Evolutionary conservation across 2,113 vertebrate species (phyloP).

Genomic region (Perognathus longimembris): DNA sequence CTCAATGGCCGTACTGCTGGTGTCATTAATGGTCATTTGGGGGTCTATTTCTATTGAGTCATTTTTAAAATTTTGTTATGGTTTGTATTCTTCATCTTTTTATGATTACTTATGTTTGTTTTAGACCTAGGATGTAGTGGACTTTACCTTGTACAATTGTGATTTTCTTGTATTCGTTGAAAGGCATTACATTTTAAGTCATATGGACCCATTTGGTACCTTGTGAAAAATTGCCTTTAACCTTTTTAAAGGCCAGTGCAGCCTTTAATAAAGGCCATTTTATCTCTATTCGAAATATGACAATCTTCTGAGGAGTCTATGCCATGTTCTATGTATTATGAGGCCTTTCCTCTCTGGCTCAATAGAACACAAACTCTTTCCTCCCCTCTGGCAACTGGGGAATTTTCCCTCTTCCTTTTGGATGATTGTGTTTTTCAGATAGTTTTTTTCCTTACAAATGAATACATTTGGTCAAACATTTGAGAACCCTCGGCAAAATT

Average conservation of each 20-base stretch:
- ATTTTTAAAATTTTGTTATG: conserved; percentile 10
- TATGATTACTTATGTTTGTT: not conserved
- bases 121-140: not conserved
- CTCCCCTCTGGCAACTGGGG: not conserved
- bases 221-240: not conserved
- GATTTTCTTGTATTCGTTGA: not conserved
- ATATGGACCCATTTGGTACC: not conserved
- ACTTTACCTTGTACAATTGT: not conserved
- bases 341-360: not conserved
- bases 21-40: not conserved
- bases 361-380: not conserved
- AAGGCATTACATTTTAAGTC: not conserved
- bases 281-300: not conserved
- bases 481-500: not conserved
- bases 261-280: not conserved
- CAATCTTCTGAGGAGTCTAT: not conserved
- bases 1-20: not conserved
- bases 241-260: not conserved
- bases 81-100: not conserved
- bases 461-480: not conserved
- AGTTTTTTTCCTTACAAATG: not conserved
- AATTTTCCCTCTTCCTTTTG: conserved; percentile 7
- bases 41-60: not conserved
- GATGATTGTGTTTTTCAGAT: too few species aligned
- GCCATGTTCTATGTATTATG: not conserved